Conservation (phyloP, 1,140 invertebrate species). For the Adelges cooleyi region DNA sequence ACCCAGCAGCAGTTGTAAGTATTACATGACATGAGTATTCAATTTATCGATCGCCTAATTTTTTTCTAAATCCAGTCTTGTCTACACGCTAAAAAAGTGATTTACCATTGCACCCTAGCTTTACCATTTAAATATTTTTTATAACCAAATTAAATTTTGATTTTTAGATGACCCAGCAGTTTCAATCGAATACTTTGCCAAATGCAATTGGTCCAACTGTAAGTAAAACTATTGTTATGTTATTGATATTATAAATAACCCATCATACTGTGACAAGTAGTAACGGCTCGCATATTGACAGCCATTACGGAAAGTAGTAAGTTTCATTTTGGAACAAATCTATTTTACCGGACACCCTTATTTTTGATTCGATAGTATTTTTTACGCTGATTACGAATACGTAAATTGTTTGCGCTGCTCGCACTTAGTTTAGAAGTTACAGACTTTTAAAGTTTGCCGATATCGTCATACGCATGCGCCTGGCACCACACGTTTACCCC, state of each 20-base stretch:
- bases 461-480: no score
- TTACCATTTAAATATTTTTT: neutral
- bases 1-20: neutral
- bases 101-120: neutral
- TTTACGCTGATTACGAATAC: no score
- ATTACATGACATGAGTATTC: neutral
- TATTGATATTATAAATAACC: neutral
- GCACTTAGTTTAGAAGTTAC: no score
- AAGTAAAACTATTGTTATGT: neutral
- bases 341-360: no score
- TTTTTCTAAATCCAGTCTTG: neutral
- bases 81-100: neutral
- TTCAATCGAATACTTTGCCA: neutral
- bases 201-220: constrained; percentile 19
- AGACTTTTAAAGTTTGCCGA: no score
- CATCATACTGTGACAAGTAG: no score
- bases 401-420: no score
- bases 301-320: no score
- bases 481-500: no score
- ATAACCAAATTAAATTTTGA: neutral
- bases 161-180: neutral
- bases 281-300: no score
- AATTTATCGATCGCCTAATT: neutral
- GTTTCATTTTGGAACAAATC: no score
- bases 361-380: no score